Conservation (phyloP, 2,113 vertebrate species). For the zebrafish (Danio rerio) region DNA sequence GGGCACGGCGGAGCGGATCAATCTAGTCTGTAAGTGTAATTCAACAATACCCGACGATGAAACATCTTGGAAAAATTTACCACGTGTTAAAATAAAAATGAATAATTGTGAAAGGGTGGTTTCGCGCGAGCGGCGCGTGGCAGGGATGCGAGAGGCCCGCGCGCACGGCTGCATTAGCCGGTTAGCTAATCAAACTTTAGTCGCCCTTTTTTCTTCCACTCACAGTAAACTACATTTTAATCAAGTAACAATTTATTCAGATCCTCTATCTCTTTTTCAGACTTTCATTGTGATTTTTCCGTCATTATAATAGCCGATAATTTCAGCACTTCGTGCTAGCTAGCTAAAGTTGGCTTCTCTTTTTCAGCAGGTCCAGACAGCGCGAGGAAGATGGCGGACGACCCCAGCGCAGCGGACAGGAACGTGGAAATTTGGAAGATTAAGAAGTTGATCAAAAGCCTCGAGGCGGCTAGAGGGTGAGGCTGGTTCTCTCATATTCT, state of each 20-base stretch:
- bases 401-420: constrained; percentile 96
- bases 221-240: neutral
- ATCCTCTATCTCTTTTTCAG: neutral
- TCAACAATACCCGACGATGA: neutral
- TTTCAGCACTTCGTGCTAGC: neutral
- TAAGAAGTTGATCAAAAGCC: constrained; percentile 98
- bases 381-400: constrained; percentile 94
- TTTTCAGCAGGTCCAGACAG: constrained; percentile 78
- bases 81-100: neutral
- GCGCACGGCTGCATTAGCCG: neutral
- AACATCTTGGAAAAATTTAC: no score
- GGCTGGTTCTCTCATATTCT: constrained; percentile 48
- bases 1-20: constrained; percentile 32
- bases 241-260: no score
- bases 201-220: neutral
- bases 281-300: no score
- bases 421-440: constrained; percentile 99
- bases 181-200: constrained; percentile 24
- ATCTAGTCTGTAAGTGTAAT: neutral
- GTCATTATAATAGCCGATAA: no score
- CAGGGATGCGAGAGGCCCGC: constrained; percentile 20
- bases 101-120: neutral
- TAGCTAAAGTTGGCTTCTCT: constrained; percentile 37
- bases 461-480: constrained; percentile 95
- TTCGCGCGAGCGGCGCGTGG: constrained; percentile 16